Evolutionary conservation across 2,888 invertebrate genomes (phyloP), one percentile per base, ranked within the genome.

Genomic region (Corbicula japonica): DNA sequence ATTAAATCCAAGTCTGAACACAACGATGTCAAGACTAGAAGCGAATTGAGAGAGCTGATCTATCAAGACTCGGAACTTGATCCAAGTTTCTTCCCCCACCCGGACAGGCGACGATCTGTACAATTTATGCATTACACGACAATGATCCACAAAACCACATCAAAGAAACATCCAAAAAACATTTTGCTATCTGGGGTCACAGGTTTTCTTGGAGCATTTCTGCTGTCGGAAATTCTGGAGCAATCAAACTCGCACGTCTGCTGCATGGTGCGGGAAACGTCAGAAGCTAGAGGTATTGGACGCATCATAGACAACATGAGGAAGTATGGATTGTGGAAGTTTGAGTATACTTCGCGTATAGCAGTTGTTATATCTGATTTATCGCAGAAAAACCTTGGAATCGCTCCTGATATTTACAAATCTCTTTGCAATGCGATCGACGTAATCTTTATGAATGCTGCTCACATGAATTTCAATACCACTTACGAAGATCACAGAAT

Each of bases 381-480:
- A 28, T 81, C 86, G 10, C 83, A 85, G 60, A 80, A 83, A 60
- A 73, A 75, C 46, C 73, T 88, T 44, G 88, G 88, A 12, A 85
- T 87, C 21, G 84, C 86, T 15, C 83, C 85, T 18, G 86, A 87
- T 41, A 85, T 85, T 21, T 87, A 87, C 74, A 78, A 76, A 30
- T 76, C 82, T 4, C 63, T 88, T 1, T 85, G 83, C 26, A 77
- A 82, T 44, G 76, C 78, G 8, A 76, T 88, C 8, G 88, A 88
- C 56, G 84, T 82, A 10, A 74, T 88, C 0, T 87, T 86, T 52
- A 85, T 87, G 84, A 88, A 88, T 72, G 88, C 87, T 15, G 88
- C 88, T 1, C 80, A 76, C 66, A 87, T 88, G 86, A 87, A 88
- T 66, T 88, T 88, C 76, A 88, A 88, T 48, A 85, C 78, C 46